phyloP scores from a whole-genome alignment of 2,113 vertebrate genomes.

The Terrapene triunguis region DNA sequence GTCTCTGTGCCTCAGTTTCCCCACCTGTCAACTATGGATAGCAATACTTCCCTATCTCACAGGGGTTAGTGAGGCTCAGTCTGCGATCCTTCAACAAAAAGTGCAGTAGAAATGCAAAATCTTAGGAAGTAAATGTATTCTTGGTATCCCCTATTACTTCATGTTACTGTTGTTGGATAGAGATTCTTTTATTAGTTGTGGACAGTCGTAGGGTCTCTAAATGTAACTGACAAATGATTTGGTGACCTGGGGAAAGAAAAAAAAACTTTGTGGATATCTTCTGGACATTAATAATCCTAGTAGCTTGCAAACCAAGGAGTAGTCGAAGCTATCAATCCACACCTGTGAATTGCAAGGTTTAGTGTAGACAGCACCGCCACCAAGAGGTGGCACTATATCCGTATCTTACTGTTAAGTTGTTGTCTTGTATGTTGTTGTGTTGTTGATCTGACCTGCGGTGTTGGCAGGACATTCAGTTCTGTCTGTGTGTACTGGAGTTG shows the following conservation, averaged over 20 bases:
- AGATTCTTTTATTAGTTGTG: not conserved
- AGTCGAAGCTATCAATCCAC: not conserved
- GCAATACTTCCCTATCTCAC: not conserved
- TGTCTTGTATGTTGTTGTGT: not conserved
- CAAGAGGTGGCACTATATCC: not conserved
- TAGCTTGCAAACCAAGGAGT: accelerated
- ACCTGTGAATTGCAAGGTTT: not conserved
- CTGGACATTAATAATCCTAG: not conserved
- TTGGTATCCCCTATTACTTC: not conserved
- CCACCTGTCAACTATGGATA: not conserved
- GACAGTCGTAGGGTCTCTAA: not conserved
- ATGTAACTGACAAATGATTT: not conserved
- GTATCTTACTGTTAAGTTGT: not conserved
- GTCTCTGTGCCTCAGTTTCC: not conserved
- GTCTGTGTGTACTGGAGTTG: not conserved
- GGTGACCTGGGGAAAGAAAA: not conserved
- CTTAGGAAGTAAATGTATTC: not conserved
- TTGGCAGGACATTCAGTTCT: not conserved
- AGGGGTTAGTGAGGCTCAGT: not conserved
- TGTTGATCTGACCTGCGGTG: not conserved
- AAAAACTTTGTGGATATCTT: accelerated
- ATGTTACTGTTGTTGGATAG: not conserved
- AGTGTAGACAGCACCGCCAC: not conserved
- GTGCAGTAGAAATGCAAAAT: not conserved
- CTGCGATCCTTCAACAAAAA: not conserved